Evolutionary conservation across 23 tunicate species (phyloP).

Genomic region (Diplosoma virens): DNA sequence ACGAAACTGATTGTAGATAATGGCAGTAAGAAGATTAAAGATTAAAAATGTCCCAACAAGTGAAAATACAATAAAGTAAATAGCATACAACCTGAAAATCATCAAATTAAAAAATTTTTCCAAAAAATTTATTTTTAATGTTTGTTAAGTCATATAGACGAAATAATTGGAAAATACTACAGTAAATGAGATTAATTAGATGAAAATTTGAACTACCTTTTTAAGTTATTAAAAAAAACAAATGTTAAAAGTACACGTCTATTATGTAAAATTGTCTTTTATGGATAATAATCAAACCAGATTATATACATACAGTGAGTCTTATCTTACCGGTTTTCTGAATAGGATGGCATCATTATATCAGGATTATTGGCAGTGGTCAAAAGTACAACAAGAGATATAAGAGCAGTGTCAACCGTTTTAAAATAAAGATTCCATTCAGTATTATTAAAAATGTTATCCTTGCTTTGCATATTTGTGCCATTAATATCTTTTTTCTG

Average conservation of each 20-base stretch:
- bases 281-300: too few relatives aligned
- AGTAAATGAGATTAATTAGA: too few relatives aligned
- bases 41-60: conserved; percentile 90
- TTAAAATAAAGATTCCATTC: conserved; percentile 77
- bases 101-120: too few relatives aligned
- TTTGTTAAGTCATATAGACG: too few relatives aligned
- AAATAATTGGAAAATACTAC: too few relatives aligned
- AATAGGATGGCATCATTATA: conserved; percentile 99
- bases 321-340: conserved; percentile 80
- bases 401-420: conserved; percentile 68
- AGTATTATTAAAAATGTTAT: conserved; percentile 66
- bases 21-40: conserved; percentile 92
- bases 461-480: conserved; percentile 21
- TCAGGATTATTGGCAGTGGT: conserved; percentile 99
- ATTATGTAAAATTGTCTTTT: too few relatives aligned
- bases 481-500: conserved; percentile 43
- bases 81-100: conserved; percentile 65
- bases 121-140: too few relatives aligned
- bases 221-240: too few relatives aligned
- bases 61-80: conserved; percentile 93
- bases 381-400: conserved; percentile 89
- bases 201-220: too few relatives aligned
- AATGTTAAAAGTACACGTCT: too few relatives aligned
- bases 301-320: too few relatives aligned
- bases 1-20: conserved; percentile 96